Evolutionary conservation across 2,113 vertebrate genomes (phyloP).

Genomic region (Pelecanus crispus): DNA sequence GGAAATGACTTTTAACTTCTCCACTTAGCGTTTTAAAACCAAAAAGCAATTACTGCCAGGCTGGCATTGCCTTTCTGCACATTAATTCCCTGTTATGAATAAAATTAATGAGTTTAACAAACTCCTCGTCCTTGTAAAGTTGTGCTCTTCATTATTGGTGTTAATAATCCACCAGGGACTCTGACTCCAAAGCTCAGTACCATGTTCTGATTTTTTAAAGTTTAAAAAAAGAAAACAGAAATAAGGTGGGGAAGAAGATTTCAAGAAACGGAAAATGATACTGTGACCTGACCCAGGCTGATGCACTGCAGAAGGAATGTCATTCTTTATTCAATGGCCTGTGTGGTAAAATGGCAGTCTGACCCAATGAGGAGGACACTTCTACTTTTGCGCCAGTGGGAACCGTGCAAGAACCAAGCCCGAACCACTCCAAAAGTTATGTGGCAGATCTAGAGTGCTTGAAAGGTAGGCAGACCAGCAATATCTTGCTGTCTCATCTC

Average conservation of each 20-base stretch:
- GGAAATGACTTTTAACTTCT: slow-evolving; percentile 10
- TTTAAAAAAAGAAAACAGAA: background rate
- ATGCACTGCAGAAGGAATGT: background rate
- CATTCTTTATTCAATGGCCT: background rate
- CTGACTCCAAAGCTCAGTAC: background rate
- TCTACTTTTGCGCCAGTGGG: background rate
- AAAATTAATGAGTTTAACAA: slow-evolving; percentile 71
- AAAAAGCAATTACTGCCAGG: slow-evolving; percentile 50
- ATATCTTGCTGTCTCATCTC: background rate
- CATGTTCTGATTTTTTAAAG: background rate
- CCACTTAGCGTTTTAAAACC: slow-evolving; percentile 5
- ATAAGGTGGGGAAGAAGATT: background rate
- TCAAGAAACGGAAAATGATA: background rate
- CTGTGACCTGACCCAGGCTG: background rate
- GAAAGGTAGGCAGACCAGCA: background rate
- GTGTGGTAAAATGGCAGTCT: background rate
- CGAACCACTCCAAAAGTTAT: background rate
- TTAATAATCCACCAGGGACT: slow-evolving; percentile 28
- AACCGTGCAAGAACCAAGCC: background rate
- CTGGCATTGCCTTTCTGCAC: slow-evolving; percentile 37
- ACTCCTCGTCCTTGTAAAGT: slow-evolving; percentile 45
- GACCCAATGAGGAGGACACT: background rate
- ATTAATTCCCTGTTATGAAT: slow-evolving; percentile 68
- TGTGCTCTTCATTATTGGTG: slow-evolving; percentile 56
- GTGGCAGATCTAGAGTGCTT: background rate